Conservation (phyloP, 2,797 vertebrate genomes). For the Oreortyx pictus region DNA sequence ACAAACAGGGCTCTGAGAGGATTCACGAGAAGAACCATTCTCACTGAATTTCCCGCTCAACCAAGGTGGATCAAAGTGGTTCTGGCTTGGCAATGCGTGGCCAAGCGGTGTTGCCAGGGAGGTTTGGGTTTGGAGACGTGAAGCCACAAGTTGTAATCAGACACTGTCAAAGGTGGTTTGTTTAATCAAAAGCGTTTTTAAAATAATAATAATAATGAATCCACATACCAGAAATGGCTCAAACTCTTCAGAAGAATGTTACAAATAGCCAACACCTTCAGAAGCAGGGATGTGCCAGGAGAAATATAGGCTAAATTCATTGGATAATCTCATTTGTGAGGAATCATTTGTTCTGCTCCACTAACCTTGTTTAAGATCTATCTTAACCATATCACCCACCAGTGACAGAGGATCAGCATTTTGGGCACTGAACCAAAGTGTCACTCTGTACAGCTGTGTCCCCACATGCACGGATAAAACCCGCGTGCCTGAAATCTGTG, state of each 20-base stretch:
- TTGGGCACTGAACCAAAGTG: background rate
- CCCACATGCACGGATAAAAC: accelerated
- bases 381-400: background rate
- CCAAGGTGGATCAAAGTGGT: background rate
- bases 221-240: background rate
- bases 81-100: background rate
- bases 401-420: background rate
- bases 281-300: background rate
- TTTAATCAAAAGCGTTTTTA: background rate
- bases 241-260: background rate
- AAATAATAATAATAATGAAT: background rate
- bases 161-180: background rate
- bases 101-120: background rate
- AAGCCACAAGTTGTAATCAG: background rate
- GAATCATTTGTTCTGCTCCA: conserved; percentile 46
- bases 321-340: conserved; percentile 43
- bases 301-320: background rate
- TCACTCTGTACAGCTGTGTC: background rate
- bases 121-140: background rate
- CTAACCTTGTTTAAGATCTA: conserved; percentile 1
- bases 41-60: background rate
- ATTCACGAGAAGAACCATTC: background rate
- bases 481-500: background rate
- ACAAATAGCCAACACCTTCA: background rate
- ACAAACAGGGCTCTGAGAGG: conserved; percentile 20